Percentiles rank a stretch among this genome's conserved stretches.
Evolutionary conservation across 2,888 invertebrate species (phyloP).

Genomic region (Polydesmus complanatus): DNA sequence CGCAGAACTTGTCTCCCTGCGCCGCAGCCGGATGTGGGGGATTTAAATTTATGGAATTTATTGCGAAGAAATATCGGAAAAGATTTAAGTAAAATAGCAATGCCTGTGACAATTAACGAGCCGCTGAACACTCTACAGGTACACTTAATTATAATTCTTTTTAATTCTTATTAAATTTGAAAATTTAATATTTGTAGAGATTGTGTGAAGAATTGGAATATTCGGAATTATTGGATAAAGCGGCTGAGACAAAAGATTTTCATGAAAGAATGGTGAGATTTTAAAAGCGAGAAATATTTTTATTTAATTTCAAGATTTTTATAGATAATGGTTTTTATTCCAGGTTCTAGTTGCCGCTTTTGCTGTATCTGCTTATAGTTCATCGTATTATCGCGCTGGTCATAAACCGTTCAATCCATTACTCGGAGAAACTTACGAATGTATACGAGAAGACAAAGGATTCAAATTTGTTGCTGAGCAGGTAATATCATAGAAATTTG

Average conservation of each 20-base stretch:
- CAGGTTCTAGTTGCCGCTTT: slow-evolving; percentile 55
- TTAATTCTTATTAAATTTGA: not conserved
- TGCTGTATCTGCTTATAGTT: slow-evolving; percentile 65
- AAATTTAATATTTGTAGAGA: slow-evolving; percentile 37
- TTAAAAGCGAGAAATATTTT: too few relatives aligned
- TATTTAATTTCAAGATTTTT: not conserved
- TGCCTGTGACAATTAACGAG: slow-evolving; percentile 75
- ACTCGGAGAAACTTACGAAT: slow-evolving; percentile 69
- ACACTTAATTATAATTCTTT: not conserved
- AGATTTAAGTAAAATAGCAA: slow-evolving; percentile 68
- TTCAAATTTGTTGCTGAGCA: slow-evolving; percentile 67
- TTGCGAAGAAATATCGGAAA: slow-evolving; percentile 70
- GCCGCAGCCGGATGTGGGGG: slow-evolving; percentile 56
- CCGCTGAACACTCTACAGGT: slow-evolving; percentile 67
- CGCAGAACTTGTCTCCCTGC: slow-evolving; percentile 55
- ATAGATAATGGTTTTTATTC: slow-evolving; percentile 12
- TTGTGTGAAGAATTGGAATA: slow-evolving; percentile 73
- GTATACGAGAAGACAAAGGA: slow-evolving; percentile 57
- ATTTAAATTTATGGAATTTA: slow-evolving; percentile 64
- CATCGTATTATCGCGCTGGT: slow-evolving; percentile 55
- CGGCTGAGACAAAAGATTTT: slow-evolving; percentile 48
- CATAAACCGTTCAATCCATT: slow-evolving; percentile 75
- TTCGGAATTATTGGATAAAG: slow-evolving; percentile 61
- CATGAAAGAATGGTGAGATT: slow-evolving; percentile 51
- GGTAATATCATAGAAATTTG: slow-evolving; percentile 33